Evolutionary conservation across 37 sponge, comb jelly and placozoan genomes (phyloP).

Genomic region (Halisarca cf. caerulea): DNA sequence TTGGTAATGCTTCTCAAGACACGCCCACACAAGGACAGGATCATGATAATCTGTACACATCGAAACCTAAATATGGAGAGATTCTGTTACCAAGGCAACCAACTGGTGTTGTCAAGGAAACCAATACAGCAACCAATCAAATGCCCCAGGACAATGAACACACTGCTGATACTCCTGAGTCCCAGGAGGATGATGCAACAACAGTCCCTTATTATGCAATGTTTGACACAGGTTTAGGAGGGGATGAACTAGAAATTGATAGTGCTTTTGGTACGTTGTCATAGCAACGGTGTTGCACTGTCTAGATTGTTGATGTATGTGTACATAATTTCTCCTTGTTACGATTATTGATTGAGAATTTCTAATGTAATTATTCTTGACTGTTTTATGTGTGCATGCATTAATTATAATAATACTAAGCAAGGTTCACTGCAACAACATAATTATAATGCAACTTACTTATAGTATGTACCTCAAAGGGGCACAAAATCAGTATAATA

Average conservation of each 20-base stretch:
- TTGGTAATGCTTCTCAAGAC: conserved; percentile 27
- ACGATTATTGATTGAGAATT: no score
- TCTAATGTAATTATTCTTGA: no score
- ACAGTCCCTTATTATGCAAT: conserved; percentile 31
- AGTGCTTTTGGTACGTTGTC: conserved; percentile 18
- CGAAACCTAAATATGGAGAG: not conserved
- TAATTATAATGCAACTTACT: no score
- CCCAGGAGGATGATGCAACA: not conserved
- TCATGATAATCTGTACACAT: not conserved
- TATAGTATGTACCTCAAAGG: no score
- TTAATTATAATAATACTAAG: no score
- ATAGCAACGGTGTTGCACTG: not conserved
- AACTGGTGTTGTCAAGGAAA: not conserved
- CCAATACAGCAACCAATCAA: not conserved
- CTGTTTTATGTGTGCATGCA: no score
- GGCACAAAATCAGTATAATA: no score
- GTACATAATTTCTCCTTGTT: no score
- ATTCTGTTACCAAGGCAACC: not conserved
- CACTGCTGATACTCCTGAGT: not conserved
- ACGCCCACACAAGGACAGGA: not conserved
- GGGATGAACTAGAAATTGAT: conserved; percentile 17
- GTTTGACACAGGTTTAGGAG: conserved; percentile 30
- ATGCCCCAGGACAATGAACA: not conserved
- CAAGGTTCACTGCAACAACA: no score
- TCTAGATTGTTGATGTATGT: no score